A percentile compares a stretch with the other conserved stretches of the same genome.
Evolutionary conservation across 1,140 invertebrate species (phyloP).

Genomic region (Plodia interpunctella): DNA sequence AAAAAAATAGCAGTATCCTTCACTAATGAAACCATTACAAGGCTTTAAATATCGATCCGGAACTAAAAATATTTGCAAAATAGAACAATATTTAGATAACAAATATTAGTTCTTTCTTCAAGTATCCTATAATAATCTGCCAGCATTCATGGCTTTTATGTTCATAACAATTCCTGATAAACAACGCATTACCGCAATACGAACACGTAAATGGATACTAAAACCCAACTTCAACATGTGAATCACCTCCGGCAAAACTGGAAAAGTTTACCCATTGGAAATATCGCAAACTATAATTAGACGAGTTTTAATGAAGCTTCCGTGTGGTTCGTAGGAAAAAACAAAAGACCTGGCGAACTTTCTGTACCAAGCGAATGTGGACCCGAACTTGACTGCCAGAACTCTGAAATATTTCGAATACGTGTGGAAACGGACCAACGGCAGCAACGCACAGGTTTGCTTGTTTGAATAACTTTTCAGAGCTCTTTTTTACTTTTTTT

Average conservation of each 20-base stretch:
- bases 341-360: conserved; percentile 63
- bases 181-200: neutral
- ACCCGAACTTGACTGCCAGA: conserved; percentile 50
- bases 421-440: conserved; percentile 69
- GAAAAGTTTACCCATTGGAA: conserved; percentile 44
- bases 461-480: neutral
- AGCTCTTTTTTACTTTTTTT: neutral
- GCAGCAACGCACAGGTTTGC: conserved; percentile 62
- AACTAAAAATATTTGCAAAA: too few species aligned
- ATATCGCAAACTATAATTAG: conserved; percentile 41
- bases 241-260: neutral
- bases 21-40: too few species aligned
- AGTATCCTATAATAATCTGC: too few species aligned
- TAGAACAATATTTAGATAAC: too few species aligned
- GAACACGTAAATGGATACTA: neutral
- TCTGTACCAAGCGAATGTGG: conserved; percentile 63
- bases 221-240: neutral
- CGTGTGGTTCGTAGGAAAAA: conserved; percentile 56
- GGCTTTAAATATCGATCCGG: too few species aligned
- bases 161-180: conserved; percentile 1
- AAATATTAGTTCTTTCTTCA: too few species aligned
- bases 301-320: conserved; percentile 50
- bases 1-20: neutral
- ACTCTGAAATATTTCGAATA: conserved; percentile 71
- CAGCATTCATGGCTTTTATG: too few species aligned